These are phyloP conservation scores for Graphium colonna DNA, from an alignment of 2,888 invertebrate genomes.

Conservation along the genomic window DNA sequence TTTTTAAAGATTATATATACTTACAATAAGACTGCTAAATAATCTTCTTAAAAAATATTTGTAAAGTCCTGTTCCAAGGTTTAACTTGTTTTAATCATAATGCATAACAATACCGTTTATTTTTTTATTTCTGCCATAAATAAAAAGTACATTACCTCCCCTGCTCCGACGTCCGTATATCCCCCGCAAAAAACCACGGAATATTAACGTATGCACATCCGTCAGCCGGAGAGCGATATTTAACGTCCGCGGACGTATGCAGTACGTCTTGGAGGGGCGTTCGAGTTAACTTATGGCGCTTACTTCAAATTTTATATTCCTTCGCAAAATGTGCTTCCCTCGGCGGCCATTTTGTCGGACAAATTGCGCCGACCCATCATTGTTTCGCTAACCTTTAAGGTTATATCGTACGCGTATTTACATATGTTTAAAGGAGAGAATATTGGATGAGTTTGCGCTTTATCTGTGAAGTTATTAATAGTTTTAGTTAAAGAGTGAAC, in stretches of 20 bases:
- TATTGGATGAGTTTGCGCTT: neutral
- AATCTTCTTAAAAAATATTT: too few species aligned
- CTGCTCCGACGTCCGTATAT: neutral
- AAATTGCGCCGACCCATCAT: conserved; percentile 45
- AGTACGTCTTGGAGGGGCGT: conserved; percentile 38
- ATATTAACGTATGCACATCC: conserved; percentile 25
- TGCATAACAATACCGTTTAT: neutral
- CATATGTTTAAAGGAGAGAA: neutral
- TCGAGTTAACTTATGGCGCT: conserved; percentile 61
- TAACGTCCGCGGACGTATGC: conserved; percentile 46
- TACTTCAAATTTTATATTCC: conserved; percentile 65
- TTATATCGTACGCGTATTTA: conserved; percentile 2
- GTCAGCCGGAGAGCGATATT: conserved; percentile 40
- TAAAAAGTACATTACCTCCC: neutral
- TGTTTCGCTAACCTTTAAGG: conserved; percentile 40
- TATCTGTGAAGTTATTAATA: neutral
- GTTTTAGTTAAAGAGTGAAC: too few species aligned
- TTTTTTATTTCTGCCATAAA: neutral
- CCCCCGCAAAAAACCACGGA: conserved; percentile 6
- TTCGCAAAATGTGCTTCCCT: conserved; percentile 42
- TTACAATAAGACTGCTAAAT: too few species aligned
- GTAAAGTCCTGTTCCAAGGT: too few species aligned
- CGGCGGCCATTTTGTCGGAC: conserved; percentile 44
- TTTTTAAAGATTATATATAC: too few species aligned
- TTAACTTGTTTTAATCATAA: too few species aligned